Conservation (phyloP, 1,140 invertebrate species). For the Phthorimaea operculella region DNA sequence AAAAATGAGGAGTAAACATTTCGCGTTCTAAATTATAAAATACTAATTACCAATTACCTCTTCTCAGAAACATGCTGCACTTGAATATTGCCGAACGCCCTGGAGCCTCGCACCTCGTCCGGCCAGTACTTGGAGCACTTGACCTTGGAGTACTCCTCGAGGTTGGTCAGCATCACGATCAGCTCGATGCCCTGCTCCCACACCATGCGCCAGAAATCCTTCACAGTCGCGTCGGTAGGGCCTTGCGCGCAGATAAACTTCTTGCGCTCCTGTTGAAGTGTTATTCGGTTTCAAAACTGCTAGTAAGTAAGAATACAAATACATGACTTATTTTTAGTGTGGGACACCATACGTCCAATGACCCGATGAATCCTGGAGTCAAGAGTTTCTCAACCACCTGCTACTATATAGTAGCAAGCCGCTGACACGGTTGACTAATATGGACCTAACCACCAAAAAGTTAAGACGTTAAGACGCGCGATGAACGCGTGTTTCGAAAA, state of each 20-base stretch:
- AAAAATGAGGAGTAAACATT: background rate
- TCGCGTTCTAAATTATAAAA: background rate
- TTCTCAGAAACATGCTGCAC: constrained; percentile 83
- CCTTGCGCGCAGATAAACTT: constrained; percentile 95
- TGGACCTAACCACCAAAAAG: no score
- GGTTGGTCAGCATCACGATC: constrained; percentile 94
- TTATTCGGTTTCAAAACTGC: constrained; percentile 1
- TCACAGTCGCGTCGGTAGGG: constrained; percentile 92
- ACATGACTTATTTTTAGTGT: no score
- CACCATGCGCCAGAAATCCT: constrained; percentile 98
- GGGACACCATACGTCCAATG: no score
- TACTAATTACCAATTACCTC: constrained; percentile 43
- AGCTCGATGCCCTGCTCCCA: constrained; percentile 95
- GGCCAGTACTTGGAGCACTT: constrained; percentile 96
- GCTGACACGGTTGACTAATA: no score
- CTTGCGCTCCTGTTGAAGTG: constrained; percentile 76
- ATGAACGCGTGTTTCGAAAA: no score
- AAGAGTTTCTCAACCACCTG: no score
- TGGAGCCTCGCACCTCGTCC: constrained; percentile 80
- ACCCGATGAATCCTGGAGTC: no score
- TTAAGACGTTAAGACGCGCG: no score
- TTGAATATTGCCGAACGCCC: constrained; percentile 81
- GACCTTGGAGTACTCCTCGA: constrained; percentile 93
- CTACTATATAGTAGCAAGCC: no score
- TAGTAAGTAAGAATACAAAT: constrained; percentile 6